phyloP scores from a whole-genome alignment of 1,140 invertebrate genomes.

The Drosophila subobscura region DNA sequence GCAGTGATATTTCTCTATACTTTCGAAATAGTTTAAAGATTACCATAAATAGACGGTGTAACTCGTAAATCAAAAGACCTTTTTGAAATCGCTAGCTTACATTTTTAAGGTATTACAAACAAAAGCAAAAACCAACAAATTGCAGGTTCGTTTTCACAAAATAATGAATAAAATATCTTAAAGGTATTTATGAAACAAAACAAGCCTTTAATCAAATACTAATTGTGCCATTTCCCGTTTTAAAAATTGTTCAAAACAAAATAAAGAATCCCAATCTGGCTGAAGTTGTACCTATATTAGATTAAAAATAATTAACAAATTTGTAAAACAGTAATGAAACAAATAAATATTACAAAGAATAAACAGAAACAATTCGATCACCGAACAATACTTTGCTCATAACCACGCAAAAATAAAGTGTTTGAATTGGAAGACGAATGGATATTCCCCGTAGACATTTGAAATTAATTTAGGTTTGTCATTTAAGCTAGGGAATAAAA shows the following conservation, averaged over 20 bases:
- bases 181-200: slow-evolving; percentile 33
- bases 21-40: slow-evolving; percentile 43
- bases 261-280: slow-evolving; percentile 32
- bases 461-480: no score
- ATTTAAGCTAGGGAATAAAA: no score
- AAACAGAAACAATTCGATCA: no score
- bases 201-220: slow-evolving; percentile 46
- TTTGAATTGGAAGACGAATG: no score
- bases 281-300: slow-evolving; percentile 50
- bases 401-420: no score
- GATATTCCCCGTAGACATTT: no score
- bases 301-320: slow-evolving; percentile 34
- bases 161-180: slow-evolving; percentile 25
- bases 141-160: slow-evolving; percentile 19
- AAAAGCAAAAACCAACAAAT: slow-evolving; percentile 3
- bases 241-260: slow-evolving; percentile 51
- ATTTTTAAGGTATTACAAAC: slow-evolving; percentile 12
- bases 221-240: slow-evolving; percentile 50
- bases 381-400: no score
- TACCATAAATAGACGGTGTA: slow-evolving; percentile 4
- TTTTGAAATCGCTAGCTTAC: slow-evolving; percentile 34
- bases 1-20: slow-evolving; percentile 44
- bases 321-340: slow-evolving; percentile 47
- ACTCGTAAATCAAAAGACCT: slow-evolving; percentile 30
- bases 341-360: slow-evolving; percentile 10